Percentiles rank a stretch among this genome's conserved stretches.
These are phyloP conservation scores for Drosophila sp. DNA, from an alignment of 1,140 invertebrate species.

Conservation along the genomic window DNA sequence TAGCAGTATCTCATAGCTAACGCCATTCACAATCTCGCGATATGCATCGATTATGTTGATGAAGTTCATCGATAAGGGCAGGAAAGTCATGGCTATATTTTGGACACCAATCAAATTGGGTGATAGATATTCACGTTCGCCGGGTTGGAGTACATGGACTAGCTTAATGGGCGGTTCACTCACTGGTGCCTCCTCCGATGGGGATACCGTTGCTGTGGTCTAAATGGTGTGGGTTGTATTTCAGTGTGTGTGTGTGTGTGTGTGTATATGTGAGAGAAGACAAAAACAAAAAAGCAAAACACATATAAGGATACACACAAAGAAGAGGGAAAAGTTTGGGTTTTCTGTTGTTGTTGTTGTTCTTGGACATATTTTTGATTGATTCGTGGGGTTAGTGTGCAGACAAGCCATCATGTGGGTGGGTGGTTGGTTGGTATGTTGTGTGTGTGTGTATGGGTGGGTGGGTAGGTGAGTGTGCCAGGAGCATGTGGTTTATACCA, in stretches of 20 bases:
- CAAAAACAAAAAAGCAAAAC: conserved; percentile 77
- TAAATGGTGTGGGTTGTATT: conserved; percentile 2
- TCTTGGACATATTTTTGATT: conserved; percentile 27
- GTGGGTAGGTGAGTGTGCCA: conserved; percentile 2
- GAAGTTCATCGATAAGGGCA: conserved; percentile 77
- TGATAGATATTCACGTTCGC: conserved; percentile 77
- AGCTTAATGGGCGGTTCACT: conserved; percentile 72
- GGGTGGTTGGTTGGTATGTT: background rate
- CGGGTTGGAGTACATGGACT: conserved; percentile 77
- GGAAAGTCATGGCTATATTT: conserved; percentile 79
- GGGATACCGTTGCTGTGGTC: conserved; percentile 1
- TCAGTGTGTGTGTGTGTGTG: conserved; percentile 26
- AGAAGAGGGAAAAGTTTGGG: conserved; percentile 24
- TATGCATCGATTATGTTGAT: conserved; percentile 77
- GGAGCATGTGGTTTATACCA: conserved; percentile 13
- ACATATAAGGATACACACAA: conserved; percentile 71
- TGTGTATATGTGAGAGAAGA: conserved; percentile 42
- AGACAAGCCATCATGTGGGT: conserved; percentile 7
- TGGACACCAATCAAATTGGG: conserved; percentile 81
- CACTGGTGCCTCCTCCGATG: conserved; percentile 28
- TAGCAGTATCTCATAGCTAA: conserved; percentile 76
- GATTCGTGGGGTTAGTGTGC: conserved; percentile 39
- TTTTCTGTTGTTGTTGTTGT: conserved; percentile 4
- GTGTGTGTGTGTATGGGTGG: background rate
- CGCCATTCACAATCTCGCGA: conserved; percentile 77